Base-by-base conservation (phyloP, 2,888 invertebrate genomes). In the Dione juno region DNA sequence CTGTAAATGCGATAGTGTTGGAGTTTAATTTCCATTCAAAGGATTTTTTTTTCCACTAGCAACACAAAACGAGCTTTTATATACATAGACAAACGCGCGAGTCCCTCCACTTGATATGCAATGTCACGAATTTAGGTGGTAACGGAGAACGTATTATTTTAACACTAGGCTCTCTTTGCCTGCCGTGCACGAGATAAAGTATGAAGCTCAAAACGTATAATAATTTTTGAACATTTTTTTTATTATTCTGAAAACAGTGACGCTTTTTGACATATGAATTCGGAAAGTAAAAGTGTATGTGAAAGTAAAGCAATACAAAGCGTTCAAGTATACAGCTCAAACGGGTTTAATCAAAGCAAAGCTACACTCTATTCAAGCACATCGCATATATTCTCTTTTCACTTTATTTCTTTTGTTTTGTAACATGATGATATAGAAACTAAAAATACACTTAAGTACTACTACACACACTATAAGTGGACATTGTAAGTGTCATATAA, bases 341-440 rank as follows among this genome's bases (percentile, higher is more conserved):
- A 88, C 88, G 87, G 85, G 85, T 89, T 87, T 88, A 90, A 89
- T 90, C 88, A 89, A 88, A 88, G 85, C 81, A 81, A 81, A 81
- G 78, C 82, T 82, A 90, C 86, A 84, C 81, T 82, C 82, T 80
- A 81, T 80, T 81, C 81, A 79, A 78, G 77, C 77, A 75, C 73
- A 64, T 50, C 28, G n/a, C 28, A 28, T 45, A 28, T 45, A 61
- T 28, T 59, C 21, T 61, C 61, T n/a, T 61, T 43, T 43, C 61
- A 61, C 45, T n/a, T n/a, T n/a, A n/a, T n/a, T n/a, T n/a, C n/a
- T n/a, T 45, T 45, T 43, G 43, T 43, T 61, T 61, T 43, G 59
- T 61, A 28, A 43, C 19, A 41, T 43, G 21, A 59, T 41, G 19
- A 59, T 58, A 40, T 41, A 58, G 13, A 11, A 41, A 58, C 14